These are phyloP conservation scores for Chionoecetes opilio DNA, from an alignment of 1,140 invertebrate genomes.

Conservation along the genomic window DNA sequence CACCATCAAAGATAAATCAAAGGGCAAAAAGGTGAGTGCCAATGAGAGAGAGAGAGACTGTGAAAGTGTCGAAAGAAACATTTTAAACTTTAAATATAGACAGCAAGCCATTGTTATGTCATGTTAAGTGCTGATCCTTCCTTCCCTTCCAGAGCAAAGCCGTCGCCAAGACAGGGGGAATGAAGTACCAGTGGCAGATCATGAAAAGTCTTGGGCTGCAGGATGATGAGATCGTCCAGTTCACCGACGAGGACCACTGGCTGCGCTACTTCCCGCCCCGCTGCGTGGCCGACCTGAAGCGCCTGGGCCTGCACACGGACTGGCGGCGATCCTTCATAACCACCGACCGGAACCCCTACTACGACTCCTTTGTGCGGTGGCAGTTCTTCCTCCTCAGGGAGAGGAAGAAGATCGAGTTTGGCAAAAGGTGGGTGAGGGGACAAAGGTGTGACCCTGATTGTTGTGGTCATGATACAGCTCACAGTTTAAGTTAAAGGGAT, in stretches of 20 bases:
- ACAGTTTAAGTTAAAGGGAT: too few species aligned
- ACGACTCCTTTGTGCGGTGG: conserved; percentile 99
- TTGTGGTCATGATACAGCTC: too few species aligned
- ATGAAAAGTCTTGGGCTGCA: conserved; percentile 96
- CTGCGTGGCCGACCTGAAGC: conserved; percentile 86
- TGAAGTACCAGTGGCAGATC: conserved; percentile 99
- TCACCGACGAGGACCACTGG: conserved; percentile 97
- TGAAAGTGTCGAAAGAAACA: too few species aligned
- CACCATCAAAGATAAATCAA: conserved; percentile 94
- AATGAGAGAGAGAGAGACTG: conserved; percentile 69
- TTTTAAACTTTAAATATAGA: neutral
- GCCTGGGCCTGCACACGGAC: conserved; percentile 89
- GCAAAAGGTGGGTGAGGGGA: conserved; percentile 92
- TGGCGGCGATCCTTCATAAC: conserved; percentile 99
- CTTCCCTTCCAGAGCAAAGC: conserved; percentile 92
- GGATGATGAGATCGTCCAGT: conserved; percentile 96
- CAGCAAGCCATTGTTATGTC: too few species aligned
- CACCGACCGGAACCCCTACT: conserved; percentile 98
- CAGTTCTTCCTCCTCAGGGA: conserved; percentile 96
- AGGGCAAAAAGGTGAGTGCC: conserved; percentile 94
- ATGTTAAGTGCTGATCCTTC: too few species aligned
- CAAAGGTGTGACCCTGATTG: too few species aligned
- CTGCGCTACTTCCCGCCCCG: conserved; percentile 97
- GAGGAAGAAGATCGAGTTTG: conserved; percentile 82
- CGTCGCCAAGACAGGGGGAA: conserved; percentile 93